Percentiles rank a stretch among this genome's conserved stretches.
Conservation (phyloP, 2,113 vertebrate species). For the Atlantisia rogersi region DNA sequence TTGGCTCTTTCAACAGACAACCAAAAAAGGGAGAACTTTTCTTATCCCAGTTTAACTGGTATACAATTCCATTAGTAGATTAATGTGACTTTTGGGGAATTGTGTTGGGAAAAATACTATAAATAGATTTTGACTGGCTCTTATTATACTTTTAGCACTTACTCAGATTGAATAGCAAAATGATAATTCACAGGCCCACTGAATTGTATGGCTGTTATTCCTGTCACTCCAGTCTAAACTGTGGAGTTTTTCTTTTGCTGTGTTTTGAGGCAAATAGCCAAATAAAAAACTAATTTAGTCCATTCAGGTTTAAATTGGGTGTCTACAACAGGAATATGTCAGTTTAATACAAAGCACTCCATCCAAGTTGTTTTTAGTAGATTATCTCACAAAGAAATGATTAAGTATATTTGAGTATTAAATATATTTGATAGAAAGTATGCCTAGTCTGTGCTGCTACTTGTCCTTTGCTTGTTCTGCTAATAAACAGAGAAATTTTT, state of each 20-base stretch:
- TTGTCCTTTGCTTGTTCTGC: not conserved
- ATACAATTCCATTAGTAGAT: not conserved
- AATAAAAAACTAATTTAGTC: not conserved
- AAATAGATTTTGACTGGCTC: not conserved
- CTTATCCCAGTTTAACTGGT: not conserved
- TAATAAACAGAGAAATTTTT: not conserved
- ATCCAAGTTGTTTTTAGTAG: not conserved
- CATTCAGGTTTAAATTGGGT: not conserved
- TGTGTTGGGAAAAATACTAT: not conserved
- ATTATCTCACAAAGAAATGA: not conserved
- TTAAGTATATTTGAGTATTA: not conserved
- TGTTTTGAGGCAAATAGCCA: not conserved
- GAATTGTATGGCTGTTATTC: not conserved
- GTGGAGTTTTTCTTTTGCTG: not conserved
- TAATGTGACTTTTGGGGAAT: not conserved
- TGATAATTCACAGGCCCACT: not conserved
- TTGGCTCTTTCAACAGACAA: not conserved
- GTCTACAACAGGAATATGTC: not conserved
- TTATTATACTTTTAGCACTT: not conserved
- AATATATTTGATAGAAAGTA: not conserved
- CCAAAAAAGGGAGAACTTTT: not conserved
- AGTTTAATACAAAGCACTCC: not conserved
- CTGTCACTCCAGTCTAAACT: not conserved
- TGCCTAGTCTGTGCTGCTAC: not conserved
- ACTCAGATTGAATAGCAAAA: not conserved